Conservation (phyloP, 2,113 vertebrate species). For the Mesoclemmys tuberculata region DNA sequence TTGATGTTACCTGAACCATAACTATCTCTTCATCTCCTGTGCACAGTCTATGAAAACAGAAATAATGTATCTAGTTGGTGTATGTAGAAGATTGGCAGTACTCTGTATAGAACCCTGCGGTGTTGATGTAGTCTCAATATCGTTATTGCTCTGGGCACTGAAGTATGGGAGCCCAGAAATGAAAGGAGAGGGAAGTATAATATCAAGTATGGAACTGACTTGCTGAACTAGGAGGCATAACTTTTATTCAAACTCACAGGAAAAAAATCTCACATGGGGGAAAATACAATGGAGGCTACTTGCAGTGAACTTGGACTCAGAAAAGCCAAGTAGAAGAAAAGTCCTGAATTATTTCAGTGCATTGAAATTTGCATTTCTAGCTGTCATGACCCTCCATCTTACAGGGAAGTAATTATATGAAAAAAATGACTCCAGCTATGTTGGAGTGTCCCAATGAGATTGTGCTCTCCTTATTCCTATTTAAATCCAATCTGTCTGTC, state of each 20-base stretch:
- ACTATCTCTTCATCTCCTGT: neutral
- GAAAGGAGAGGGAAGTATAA: neutral
- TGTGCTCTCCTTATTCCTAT: neutral
- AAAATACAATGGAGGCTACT: neutral
- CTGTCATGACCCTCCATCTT: neutral
- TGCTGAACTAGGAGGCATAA: neutral
- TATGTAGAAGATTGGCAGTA: neutral
- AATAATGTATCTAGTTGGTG: neutral
- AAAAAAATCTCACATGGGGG: neutral
- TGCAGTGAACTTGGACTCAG: neutral
- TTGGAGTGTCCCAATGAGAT: neutral
- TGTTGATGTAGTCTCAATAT: neutral
- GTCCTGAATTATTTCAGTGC: neutral
- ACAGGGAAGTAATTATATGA: fast-evolving
- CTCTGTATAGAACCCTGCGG: neutral
- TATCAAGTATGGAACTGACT: neutral
- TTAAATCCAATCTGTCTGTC: neutral
- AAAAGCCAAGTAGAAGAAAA: neutral
- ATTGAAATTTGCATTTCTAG: neutral
- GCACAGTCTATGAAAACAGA: neutral
- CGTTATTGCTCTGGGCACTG: neutral
- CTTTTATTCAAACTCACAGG: fast-evolving
- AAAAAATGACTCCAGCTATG: neutral
- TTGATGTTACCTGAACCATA: neutral
- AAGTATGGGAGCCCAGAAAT: neutral